These are phyloP conservation scores for Telmatochromis sp. DNA, from an alignment of 2,113 vertebrate genomes.

Conservation along the genomic window DNA sequence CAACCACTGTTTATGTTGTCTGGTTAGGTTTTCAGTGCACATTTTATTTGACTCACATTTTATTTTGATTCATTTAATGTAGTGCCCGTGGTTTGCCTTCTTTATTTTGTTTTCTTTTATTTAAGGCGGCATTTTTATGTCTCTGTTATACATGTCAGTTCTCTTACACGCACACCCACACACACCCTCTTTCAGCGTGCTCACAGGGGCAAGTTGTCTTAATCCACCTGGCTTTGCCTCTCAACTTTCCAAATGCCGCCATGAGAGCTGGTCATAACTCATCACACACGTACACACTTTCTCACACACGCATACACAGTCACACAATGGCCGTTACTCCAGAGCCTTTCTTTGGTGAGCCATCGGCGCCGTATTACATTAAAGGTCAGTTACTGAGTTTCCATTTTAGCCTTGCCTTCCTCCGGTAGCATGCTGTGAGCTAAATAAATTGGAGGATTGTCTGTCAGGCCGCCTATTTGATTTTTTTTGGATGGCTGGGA, in stretches of 20 bases:
- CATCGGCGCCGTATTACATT: slow-evolving; percentile 46
- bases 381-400: slow-evolving; percentile 60
- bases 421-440: slow-evolving; percentile 18
- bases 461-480: slow-evolving; percentile 34
- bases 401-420: slow-evolving; percentile 43
- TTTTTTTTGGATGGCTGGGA: slow-evolving; percentile 19
- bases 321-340: not conserved
- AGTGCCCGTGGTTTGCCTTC: not conserved
- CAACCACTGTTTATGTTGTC: not conserved
- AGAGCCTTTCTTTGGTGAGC: slow-evolving; percentile 39
- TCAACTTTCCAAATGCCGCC: slow-evolving; percentile 47
- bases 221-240: slow-evolving; percentile 61
- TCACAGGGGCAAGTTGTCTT: slow-evolving; percentile 48
- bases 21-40: not conserved
- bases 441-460: slow-evolving; percentile 50
- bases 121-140: not conserved
- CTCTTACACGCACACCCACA: not conserved
- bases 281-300: slow-evolving; percentile 8
- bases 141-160: not conserved
- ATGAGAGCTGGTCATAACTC: slow-evolving; percentile 47
- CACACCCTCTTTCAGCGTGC: slow-evolving; percentile 52
- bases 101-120: slow-evolving; percentile 3
- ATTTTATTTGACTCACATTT: not conserved
- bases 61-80: not conserved
- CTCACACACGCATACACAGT: not conserved